These are phyloP conservation scores for Grallaria varia DNA, from an alignment of 2,113 vertebrate genomes.

Conservation along the genomic window DNA sequence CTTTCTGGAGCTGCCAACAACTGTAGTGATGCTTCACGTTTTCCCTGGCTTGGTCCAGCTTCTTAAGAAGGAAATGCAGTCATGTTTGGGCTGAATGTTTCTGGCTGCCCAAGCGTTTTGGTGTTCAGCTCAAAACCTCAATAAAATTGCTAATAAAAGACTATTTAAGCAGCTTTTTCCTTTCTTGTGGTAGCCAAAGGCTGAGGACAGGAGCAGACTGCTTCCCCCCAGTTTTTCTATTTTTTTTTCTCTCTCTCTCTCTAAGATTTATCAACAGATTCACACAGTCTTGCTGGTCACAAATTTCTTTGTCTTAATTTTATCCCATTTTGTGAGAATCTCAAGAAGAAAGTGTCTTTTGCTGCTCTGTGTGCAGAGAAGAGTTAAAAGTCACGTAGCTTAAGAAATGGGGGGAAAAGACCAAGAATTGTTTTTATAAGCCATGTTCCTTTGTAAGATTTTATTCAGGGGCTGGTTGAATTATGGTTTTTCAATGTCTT, in stretches of 20 bases:
- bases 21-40: background rate
- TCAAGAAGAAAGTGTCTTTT: background rate
- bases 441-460: background rate
- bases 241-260: background rate
- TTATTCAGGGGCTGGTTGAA: background rate
- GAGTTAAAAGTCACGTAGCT: background rate
- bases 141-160: background rate
- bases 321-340: background rate
- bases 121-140: background rate
- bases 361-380: background rate
- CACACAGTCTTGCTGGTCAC: background rate
- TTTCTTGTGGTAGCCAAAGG: background rate
- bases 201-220: background rate
- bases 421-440: background rate
- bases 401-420: background rate
- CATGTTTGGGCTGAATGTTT: background rate
- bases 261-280: background rate
- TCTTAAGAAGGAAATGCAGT: background rate
- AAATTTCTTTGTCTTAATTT: background rate
- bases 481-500: background rate
- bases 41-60: background rate
- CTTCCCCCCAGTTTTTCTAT: too few relatives aligned
- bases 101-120: background rate
- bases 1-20: background rate
- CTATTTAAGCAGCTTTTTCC: background rate